Evolutionary conservation across 2,888 invertebrate genomes (phyloP).

Genomic region (Helicoverpa assulta): DNA sequence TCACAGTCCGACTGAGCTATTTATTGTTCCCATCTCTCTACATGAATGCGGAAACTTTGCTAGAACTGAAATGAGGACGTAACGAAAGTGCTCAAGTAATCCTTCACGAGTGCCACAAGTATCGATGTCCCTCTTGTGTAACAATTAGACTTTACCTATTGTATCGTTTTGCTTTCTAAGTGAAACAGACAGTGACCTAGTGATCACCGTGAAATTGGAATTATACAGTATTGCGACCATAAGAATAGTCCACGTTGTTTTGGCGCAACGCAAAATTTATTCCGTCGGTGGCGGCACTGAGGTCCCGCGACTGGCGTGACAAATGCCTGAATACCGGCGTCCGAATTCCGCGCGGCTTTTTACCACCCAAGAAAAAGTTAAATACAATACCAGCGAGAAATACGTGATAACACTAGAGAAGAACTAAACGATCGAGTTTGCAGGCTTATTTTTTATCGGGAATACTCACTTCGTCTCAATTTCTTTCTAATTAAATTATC

Average conservation of each 20-base stretch:
- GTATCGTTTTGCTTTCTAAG: conserved; percentile 82
- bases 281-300: conserved; percentile 59
- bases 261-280: conserved; percentile 65
- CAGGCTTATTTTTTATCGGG: conserved; percentile 44
- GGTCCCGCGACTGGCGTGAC: conserved; percentile 69
- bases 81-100: conserved; percentile 55
- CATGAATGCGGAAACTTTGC: conserved; percentile 52
- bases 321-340: conserved; percentile 70
- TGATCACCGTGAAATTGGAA: conserved; percentile 79
- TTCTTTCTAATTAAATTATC: conserved; percentile 64
- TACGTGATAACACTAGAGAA: conserved; percentile 53
- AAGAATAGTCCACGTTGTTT: conserved; percentile 48
- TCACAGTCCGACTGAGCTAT: conserved; percentile 51
- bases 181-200: conserved; percentile 72
- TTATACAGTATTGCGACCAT: conserved; percentile 69
- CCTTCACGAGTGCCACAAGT: conserved; percentile 68
- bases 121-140: conserved; percentile 77
- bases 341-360: conserved; percentile 66
- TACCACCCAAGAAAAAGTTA: conserved; percentile 58
- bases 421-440: conserved; percentile 52
- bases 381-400: conserved; percentile 39
- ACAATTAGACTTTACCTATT: conserved; percentile 78
- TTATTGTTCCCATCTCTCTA: conserved; percentile 57
- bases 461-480: conserved; percentile 52
- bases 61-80: conserved; percentile 52